Percentiles rank a stretch among this genome's conserved stretches.
phyloP scores from a whole-genome alignment of 2,113 vertebrate genomes.

The Syrmaticus mikado region DNA sequence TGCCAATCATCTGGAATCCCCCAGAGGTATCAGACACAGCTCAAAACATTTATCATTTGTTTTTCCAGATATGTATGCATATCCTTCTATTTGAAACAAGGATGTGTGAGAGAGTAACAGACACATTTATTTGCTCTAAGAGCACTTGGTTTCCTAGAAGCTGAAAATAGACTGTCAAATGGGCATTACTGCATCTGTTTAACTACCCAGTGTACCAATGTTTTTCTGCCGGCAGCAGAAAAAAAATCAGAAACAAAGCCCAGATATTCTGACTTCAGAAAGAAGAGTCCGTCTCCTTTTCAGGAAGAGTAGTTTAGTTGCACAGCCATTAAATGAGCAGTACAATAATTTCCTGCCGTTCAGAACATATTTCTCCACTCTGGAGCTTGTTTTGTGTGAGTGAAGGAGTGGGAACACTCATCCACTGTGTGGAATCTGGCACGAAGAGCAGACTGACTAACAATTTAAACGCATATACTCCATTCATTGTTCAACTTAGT shows the following conservation, averaged over 20 bases:
- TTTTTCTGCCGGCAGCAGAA: not conserved
- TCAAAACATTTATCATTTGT: not conserved
- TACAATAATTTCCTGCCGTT: not conserved
- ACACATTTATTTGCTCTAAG: not conserved
- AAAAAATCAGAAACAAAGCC: not conserved
- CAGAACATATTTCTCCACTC: not conserved
- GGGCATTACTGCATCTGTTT: not conserved
- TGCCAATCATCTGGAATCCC: not conserved
- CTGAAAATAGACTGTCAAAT: not conserved
- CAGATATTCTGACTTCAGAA: not conserved
- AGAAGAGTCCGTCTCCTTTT: not conserved
- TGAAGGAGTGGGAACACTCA: rapidly evolving
- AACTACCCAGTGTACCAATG: not conserved
- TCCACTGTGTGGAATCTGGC: not conserved
- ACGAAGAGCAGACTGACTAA: not conserved
- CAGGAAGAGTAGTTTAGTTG: not conserved
- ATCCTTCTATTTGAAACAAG: not conserved
- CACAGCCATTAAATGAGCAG: not conserved
- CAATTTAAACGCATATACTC: not conserved
- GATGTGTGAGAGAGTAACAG: not conserved
- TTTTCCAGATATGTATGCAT: not conserved
- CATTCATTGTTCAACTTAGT: not conserved
- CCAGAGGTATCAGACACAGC: rapidly evolving
- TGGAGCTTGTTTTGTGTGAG: not conserved
- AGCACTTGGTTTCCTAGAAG: not conserved